These are phyloP conservation scores for Chymomyza costata DNA, from an alignment of 1,140 invertebrate genomes.

Conservation along the genomic window DNA sequence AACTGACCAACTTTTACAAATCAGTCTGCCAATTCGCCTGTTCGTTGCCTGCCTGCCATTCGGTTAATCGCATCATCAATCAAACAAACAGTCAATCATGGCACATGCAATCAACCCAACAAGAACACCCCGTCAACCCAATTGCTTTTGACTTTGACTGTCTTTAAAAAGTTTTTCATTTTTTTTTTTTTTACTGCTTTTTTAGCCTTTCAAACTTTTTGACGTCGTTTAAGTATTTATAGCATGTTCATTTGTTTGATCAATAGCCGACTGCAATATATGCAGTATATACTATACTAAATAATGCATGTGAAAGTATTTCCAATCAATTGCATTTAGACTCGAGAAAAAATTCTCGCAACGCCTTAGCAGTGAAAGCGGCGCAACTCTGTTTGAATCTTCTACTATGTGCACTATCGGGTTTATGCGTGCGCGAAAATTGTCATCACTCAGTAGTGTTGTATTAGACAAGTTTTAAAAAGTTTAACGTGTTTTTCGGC, in stretches of 20 bases:
- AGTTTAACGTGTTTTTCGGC: no score
- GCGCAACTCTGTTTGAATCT: no score
- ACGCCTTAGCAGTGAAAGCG: conserved; percentile 63
- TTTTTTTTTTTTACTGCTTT: conserved; percentile 22
- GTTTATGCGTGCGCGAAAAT: no score
- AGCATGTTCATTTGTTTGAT: conserved; percentile 52
- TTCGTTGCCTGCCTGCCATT: no score
- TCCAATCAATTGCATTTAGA: conserved; percentile 43
- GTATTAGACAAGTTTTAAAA: no score
- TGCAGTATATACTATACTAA: neutral
- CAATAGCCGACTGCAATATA: conserved; percentile 43
- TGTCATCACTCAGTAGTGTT: no score
- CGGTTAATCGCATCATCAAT: conserved; percentile 19
- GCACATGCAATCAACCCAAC: conserved; percentile 42
- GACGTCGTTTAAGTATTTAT: conserved; percentile 14
- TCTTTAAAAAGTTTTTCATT: no score
- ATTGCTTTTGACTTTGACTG: no score
- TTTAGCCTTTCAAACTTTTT: neutral
- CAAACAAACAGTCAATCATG: conserved; percentile 24
- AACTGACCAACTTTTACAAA: conserved; percentile 55
- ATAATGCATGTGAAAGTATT: conserved; percentile 62
- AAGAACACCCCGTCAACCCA: conserved; percentile 34
- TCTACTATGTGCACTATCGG: no score
- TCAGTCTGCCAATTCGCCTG: no score
- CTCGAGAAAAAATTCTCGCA: conserved; percentile 54